Conservation (phyloP, 2,888 invertebrate species). For the Athalia circularis region DNA sequence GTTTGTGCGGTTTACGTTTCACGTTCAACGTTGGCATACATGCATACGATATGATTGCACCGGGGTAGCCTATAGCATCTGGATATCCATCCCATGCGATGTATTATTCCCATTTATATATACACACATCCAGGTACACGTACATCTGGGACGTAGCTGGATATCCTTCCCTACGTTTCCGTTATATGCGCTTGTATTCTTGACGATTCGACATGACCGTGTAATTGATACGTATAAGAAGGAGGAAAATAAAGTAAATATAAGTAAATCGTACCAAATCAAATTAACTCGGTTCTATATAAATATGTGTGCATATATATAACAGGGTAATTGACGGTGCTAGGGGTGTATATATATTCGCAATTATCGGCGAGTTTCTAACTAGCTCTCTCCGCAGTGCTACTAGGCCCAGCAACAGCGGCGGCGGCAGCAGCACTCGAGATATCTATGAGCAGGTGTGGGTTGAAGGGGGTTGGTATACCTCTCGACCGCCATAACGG, state of each 20-base stretch:
- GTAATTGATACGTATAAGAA: no score
- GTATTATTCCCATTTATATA: no score
- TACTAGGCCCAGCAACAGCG: conserved; percentile 45
- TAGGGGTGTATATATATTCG: neutral
- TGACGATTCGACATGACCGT: neutral
- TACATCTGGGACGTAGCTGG: no score
- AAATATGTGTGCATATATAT: neutral
- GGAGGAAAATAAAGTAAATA: no score
- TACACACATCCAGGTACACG: no score
- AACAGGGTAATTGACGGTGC: neutral
- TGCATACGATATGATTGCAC: no score
- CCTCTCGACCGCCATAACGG: conserved; percentile 59
- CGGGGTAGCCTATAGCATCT: no score
- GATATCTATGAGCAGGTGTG: conserved; percentile 30
- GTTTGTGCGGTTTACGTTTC: neutral
- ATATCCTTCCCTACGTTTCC: no score
- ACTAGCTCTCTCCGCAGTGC: no score
- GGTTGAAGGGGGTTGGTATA: neutral
- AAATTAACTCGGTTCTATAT: neutral
- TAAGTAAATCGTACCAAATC: no score
- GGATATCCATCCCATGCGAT: no score
- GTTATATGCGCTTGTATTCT: neutral
- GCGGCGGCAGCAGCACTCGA: conserved; percentile 15
- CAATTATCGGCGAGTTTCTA: conserved; percentile 29
- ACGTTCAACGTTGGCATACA: neutral